Conservation (phyloP, 1,140 invertebrate species). For the Drosophila paulistorum region DNA sequence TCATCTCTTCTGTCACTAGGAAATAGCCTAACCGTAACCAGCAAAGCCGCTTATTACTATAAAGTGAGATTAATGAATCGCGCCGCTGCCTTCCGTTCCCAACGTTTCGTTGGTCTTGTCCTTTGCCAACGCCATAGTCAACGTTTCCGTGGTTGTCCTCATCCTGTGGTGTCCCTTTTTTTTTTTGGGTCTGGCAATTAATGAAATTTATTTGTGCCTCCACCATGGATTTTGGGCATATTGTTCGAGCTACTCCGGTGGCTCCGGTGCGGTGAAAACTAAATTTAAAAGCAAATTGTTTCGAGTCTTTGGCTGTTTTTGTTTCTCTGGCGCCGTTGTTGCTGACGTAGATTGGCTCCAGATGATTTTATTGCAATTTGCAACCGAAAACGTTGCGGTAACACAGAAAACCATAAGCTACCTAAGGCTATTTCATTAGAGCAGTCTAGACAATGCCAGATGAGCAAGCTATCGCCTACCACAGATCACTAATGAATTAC, state of each 20-base stretch:
- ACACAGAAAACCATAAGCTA: slow-evolving; percentile 20
- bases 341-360: slow-evolving; percentile 47
- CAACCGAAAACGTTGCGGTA: slow-evolving; percentile 21
- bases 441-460: slow-evolving; percentile 37
- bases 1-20: background rate
- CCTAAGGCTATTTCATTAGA: slow-evolving; percentile 43
- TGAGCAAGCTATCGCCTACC: slow-evolving; percentile 23
- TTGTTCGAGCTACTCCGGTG: slow-evolving; percentile 46
- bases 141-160: slow-evolving; percentile 32
- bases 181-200: slow-evolving; percentile 71
- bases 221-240: slow-evolving; percentile 44
- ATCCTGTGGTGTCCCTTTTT: slow-evolving; percentile 30
- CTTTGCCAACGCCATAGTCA: slow-evolving; percentile 22
- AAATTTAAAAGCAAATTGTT: slow-evolving; percentile 76
- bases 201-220: slow-evolving; percentile 75
- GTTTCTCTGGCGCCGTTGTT: slow-evolving; percentile 14
- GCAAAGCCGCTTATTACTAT: slow-evolving; percentile 81
- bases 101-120: background rate
- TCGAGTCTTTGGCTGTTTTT: slow-evolving; percentile 35
- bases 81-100: slow-evolving; percentile 12
- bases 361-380: slow-evolving; percentile 65
- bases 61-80: slow-evolving; percentile 81
- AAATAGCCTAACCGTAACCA: slow-evolving; percentile 64
- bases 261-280: slow-evolving; percentile 35
- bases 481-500: slow-evolving; percentile 1